Base-by-base conservation (phyloP, 2,888 invertebrate species). In the Agrochola litura region DNA sequence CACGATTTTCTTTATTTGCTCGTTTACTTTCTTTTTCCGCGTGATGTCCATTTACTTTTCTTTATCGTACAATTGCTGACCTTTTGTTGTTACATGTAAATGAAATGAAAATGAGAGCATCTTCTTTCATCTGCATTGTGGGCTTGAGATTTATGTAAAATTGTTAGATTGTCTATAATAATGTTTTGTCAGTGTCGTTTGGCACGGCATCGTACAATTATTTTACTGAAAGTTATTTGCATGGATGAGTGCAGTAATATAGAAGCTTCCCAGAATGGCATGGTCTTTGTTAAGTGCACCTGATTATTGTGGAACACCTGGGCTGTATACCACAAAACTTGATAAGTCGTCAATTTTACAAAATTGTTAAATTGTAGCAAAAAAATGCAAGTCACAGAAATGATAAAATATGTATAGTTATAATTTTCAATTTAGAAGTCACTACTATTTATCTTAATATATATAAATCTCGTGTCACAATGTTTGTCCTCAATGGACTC, bases 21-120 rank as follows among this genome's bases (percentile, higher is more conserved):
- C 66, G 68, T 77, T 82, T 76, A 82, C 87, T 86, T 86, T 86
- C 86, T 85, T 81, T 85, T 85, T 72, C 60, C 67, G 85, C 85
- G 71, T 86, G 85, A 86, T 85, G 46, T 83, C 73, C 19, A 76
- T 78, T 85, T 73, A 66, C 63, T 70, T 61, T 76, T 82, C 46
- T 73, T 75, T n/a, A 30, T 66, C 22, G 30, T 54, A 25, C 61
- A 63, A 65, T 72, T 52, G 56, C n/a, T 74, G 61, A 71, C 73
- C 67, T 61, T 81, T 65, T 10, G n/a, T 64, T 46, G 37, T 56
- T 37, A 10, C 5, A 58, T 61, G 43, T n/a, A 49, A 70, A 52
- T 73, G 16, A 66, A 69, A 77, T 49, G 30, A n/a, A 71, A 81
- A 67, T 54, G n/a, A 66, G 82, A 67, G 16, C 52, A 58, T 56